Base-by-base conservation (phyloP, 2,797 vertebrate genomes). In the Heliangelus exortis region DNA sequence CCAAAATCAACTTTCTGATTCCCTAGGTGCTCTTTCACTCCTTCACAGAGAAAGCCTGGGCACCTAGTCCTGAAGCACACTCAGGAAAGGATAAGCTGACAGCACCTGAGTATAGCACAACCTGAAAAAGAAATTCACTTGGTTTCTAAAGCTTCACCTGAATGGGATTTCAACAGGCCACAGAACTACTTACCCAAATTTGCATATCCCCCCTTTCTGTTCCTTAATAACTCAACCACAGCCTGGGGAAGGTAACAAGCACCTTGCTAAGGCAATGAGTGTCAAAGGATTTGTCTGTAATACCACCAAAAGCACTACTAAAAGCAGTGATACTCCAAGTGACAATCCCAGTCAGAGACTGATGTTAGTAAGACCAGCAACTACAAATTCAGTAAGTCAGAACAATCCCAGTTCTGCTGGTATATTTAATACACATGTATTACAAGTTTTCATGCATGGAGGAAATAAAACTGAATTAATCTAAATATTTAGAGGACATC, bases 201-300 rank as follows among this genome's bases (percentile, higher is more conserved):
- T 87, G 59, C 74, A 84, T 62, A 66, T 71, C 21, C 78, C 26
- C n/a, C 21, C 69, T 41, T 93, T 66, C 93, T 93, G 81, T 55
- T 94, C 86, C 94, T 90, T 82, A 95, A 79, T 43, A 55, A 90
- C 34, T 65, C 58, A 84, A 86, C 6, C 57, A 84, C 63, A 81
- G 62, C 51, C 39, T 54, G 21, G 33, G 13, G 69, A 81, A 88
- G 84, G 79, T 74, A 87, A 89, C 31, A 57, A 75, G 36, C 87
- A 33, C 77, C 62, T 71, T 76, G 87, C 55, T 68, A 82, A 90
- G 78, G 75, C 81, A 92, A n/a, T 53, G 31, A 73, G 36, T 91
- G 72, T 34, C 36, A n/a, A 58, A 76, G 79, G 58, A 62, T 94
- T 57, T 84, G 73, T 84, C 59, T 81, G 74, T 47, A 92, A 88